These are phyloP conservation scores for Ibycter americanus DNA, from an alignment of 2,797 vertebrate species.

Conservation along the genomic window DNA sequence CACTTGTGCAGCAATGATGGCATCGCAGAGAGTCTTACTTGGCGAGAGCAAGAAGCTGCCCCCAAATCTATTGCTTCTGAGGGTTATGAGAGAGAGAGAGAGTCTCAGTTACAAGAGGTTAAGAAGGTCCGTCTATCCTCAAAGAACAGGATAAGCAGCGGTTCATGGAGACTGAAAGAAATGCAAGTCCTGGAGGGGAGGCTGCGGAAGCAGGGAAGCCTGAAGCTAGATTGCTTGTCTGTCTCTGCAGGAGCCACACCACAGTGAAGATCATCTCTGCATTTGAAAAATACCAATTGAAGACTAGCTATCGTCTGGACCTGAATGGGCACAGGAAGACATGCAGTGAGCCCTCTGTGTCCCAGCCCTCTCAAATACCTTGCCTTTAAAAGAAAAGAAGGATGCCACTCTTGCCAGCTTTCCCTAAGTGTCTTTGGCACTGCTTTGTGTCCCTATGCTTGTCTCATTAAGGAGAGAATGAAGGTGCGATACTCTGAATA, in stretches of 20 bases:
- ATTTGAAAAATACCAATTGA: not conserved
- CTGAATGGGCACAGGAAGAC: not conserved
- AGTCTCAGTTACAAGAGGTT: not conserved
- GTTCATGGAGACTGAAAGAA: not conserved
- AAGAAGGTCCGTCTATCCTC: not conserved
- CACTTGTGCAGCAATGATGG: rapidly evolving
- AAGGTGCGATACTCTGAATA: conserved; percentile 44
- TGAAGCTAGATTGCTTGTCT: not conserved
- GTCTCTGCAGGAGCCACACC: conserved; percentile 1
- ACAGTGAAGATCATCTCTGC: not conserved
- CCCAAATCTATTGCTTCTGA: not conserved
- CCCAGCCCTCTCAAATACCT: not conserved
- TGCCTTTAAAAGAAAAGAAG: not conserved
- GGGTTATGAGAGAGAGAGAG: not conserved
- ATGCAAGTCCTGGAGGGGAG: not conserved
- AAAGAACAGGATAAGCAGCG: conserved; percentile 4
- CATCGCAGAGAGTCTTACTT: rapidly evolving
- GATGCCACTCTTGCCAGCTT: not conserved
- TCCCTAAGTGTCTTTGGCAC: not conserved
- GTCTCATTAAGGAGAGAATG: conserved; percentile 56
- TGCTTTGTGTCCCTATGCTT: not conserved
- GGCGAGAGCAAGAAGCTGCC: not conserved
- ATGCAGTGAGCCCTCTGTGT: not conserved
- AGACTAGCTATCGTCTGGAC: not conserved
- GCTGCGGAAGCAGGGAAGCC: not conserved